These are phyloP conservation scores for Epistrophe eligans DNA, from an alignment of 2,888 invertebrate species.

Conservation along the genomic window DNA sequence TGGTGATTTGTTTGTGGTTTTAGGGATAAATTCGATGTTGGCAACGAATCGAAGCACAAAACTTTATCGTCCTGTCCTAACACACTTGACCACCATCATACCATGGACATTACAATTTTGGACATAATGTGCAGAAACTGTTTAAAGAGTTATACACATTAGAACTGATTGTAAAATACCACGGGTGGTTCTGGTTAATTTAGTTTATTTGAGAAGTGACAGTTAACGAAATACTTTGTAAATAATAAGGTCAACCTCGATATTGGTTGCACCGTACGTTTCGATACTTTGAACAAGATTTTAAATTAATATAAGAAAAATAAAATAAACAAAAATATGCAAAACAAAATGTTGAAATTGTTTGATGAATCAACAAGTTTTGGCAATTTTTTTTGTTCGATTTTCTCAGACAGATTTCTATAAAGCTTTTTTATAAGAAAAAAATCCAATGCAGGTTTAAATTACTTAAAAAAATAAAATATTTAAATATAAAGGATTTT, in stretches of 20 bases:
- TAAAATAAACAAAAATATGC: not conserved
- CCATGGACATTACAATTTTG: conserved; percentile 1
- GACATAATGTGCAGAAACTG: not conserved
- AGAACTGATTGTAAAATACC: conserved; percentile 36
- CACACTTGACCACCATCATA: not conserved
- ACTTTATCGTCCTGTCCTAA: conserved; percentile 22
- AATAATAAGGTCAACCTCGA: conserved; percentile 35
- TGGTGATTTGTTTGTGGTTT: conserved; percentile 56
- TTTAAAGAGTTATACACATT: conserved; percentile 27
- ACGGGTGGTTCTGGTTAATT: conserved; percentile 37
- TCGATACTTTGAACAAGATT: not conserved
- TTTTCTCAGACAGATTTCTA: no score
- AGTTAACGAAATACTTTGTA: conserved; percentile 44
- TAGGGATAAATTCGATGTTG: conserved; percentile 4
- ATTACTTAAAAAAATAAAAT: no score
- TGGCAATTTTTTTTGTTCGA: no score
- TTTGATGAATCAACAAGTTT: no score
- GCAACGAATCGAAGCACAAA: conserved; percentile 29
- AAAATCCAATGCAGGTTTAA: no score
- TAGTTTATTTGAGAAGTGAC: conserved; percentile 33
- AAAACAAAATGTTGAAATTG: no score
- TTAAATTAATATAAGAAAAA: no score
- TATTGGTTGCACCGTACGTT: conserved; percentile 8
- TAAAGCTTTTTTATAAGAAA: no score
- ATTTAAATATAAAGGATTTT: no score